A percentile compares a stretch with the other conserved stretches of the same genome.
phyloP scores from a whole-genome alignment of 2,888 invertebrate species.

The Xanthorhoe spadicearia region DNA sequence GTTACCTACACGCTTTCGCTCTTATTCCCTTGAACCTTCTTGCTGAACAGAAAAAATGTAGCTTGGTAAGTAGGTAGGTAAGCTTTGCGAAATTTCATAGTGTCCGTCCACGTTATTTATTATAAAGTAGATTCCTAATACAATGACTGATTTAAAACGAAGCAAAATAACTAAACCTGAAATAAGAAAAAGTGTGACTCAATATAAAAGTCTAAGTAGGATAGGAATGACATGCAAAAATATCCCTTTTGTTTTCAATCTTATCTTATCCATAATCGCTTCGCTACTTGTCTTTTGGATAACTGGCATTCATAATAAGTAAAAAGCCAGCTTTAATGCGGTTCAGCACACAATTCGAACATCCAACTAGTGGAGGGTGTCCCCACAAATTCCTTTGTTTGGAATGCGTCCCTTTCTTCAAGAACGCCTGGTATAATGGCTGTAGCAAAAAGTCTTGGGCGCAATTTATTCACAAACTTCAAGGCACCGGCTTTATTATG shows the following conservation, averaged over 20 bases:
- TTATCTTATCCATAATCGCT: too few relatives aligned
- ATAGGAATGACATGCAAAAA: too few relatives aligned
- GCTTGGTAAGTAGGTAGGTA: too few relatives aligned
- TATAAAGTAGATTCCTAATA: too few relatives aligned
- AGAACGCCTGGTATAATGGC: constrained; percentile 33
- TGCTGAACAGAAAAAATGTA: constrained; percentile 57
- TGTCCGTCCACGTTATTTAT: constrained; percentile 34
- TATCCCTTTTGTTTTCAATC: too few relatives aligned
- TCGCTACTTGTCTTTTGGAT: too few relatives aligned
- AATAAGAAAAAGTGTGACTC: too few relatives aligned
- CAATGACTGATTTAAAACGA: too few relatives aligned
- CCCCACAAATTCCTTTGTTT: constrained; percentile 48
- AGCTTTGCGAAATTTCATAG: constrained; percentile 54
- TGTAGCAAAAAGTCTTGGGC: constrained; percentile 46
- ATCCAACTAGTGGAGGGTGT: constrained; percentile 28
- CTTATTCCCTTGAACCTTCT: constrained; percentile 69
- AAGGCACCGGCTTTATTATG: constrained; percentile 49
- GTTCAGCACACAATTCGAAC: constrained; percentile 32
- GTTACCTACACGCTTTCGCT: constrained; percentile 74
- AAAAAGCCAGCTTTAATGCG: constrained; percentile 8
- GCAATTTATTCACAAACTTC: constrained; percentile 58
- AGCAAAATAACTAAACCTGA: too few relatives aligned
- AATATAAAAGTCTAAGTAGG: too few relatives aligned
- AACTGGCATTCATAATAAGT: constrained; percentile 11
- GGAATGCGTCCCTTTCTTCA: constrained; percentile 44